Conservation (phyloP, 1,140 invertebrate genomes). For the Ceratosolen solmsi region DNA sequence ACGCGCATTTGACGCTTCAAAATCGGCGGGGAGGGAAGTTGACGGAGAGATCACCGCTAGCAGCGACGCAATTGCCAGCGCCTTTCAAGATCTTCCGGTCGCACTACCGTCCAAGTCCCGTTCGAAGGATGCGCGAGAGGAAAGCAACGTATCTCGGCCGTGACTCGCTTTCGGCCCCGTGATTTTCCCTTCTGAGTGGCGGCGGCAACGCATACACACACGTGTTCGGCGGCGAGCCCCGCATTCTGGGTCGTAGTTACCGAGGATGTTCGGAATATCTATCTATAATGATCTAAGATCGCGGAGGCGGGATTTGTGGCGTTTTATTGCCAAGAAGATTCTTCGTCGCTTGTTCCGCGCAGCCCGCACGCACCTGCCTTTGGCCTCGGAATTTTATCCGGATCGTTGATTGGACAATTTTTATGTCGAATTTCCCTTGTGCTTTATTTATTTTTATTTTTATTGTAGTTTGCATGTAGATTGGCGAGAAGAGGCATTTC, state of each 20-base stretch:
- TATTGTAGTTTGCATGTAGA: no score
- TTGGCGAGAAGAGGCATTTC: no score
- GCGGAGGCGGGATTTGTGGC: constrained; percentile 19
- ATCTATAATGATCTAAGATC: background rate
- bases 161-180: background rate
- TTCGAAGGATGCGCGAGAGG: constrained; percentile 27
- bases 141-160: constrained; percentile 22
- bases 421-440: no score
- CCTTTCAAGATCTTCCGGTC: background rate
- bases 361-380: no score
- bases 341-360: background rate
- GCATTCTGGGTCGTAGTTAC: constrained; percentile 44
- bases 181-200: background rate
- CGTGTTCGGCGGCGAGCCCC: background rate
- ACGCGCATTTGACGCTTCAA: no score
- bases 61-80: background rate
- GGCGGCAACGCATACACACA: background rate
- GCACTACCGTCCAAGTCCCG: constrained; percentile 14
- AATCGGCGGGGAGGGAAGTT: no score
- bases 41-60: background rate
- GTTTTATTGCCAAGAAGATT: background rate
- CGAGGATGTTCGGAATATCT: constrained; percentile 32
- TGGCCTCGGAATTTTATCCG: no score
- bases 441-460: no score
- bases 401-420: no score